phyloP scores from a whole-genome alignment of 2,888 invertebrate genomes.

The Nycteola revayana region DNA sequence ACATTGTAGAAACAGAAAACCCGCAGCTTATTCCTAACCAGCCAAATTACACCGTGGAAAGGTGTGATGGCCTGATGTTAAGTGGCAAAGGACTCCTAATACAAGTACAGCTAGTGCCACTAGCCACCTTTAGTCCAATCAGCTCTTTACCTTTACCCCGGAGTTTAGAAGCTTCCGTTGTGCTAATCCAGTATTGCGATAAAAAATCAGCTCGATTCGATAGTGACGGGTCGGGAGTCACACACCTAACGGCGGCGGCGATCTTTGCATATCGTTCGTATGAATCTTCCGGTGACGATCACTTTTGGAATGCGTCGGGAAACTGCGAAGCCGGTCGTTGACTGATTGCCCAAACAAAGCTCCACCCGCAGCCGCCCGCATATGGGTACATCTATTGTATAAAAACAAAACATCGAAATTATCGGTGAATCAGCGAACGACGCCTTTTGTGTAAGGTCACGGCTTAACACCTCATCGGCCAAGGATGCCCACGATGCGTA shows the following conservation, averaged over 20 bases:
- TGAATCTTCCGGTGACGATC: constrained; percentile 65
- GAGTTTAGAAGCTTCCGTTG: no score
- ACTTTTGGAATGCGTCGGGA: constrained; percentile 54
- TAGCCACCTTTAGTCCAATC: no score
- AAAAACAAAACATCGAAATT: constrained; percentile 51
- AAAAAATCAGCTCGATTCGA: constrained; percentile 38
- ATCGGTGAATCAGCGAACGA: constrained; percentile 58
- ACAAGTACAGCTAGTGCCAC: no score
- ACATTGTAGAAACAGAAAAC: constrained; percentile 9
- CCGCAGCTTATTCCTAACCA: no score
- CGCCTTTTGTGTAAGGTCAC: constrained; percentile 67
- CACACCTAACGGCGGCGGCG: constrained; percentile 51
- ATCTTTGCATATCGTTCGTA: constrained; percentile 63
- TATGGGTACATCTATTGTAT: constrained; percentile 47
- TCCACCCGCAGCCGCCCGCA: constrained; percentile 41
- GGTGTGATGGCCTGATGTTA: no score
- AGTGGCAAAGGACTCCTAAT: no score
- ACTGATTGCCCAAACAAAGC: constrained; percentile 56
- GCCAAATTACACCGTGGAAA: no score
- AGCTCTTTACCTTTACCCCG: no score
- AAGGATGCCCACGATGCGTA: constrained; percentile 57
- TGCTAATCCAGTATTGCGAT: no score
- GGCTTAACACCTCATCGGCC: constrained; percentile 47
- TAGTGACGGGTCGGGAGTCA: constrained; percentile 34
- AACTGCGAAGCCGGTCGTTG: constrained; percentile 55